A percentile compares a stretch with the other conserved stretches of the same genome.
Evolutionary conservation across 2,888 invertebrate genomes (phyloP).

Genomic region (Agriotes lineatus): DNA sequence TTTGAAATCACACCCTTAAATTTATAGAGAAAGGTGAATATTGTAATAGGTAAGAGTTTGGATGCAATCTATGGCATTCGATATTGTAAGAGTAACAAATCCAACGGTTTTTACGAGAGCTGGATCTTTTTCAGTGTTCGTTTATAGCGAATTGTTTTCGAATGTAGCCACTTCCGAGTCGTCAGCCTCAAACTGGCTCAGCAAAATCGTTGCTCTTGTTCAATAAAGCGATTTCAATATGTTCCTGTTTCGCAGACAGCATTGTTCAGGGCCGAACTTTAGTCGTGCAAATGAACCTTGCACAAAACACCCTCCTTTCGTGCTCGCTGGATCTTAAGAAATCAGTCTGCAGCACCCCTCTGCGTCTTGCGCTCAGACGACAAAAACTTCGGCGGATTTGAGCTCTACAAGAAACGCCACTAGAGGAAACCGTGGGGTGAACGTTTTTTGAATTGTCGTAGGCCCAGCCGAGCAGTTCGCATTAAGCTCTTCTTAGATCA

Average conservation of each 20-base stretch:
- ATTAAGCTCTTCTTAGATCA: too few relatives aligned
- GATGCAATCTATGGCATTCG: too few relatives aligned
- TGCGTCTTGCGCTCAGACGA: conserved; percentile 25
- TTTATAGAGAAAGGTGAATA: too few relatives aligned
- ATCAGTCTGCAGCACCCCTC: conserved; percentile 39
- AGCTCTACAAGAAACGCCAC: conserved; percentile 5
- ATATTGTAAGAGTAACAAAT: too few relatives aligned
- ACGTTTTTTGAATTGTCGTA: conserved; percentile 8
- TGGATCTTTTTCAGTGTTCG: too few relatives aligned
- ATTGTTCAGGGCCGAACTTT: conserved; percentile 37
- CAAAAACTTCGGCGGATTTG: conserved; percentile 15
- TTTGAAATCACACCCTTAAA: too few relatives aligned
- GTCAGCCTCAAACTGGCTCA: too few relatives aligned
- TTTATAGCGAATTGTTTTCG: too few relatives aligned
- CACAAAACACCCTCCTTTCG: conserved; percentile 42
- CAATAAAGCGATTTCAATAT: conserved; percentile 36
- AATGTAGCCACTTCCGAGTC: too few relatives aligned
- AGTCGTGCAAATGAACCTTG: conserved; percentile 44
- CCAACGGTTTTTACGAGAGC: too few relatives aligned
- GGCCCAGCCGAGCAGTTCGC: neutral
- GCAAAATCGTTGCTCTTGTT: neutral
- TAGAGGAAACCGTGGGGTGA: conserved; percentile 22
- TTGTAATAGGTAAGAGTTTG: too few relatives aligned
- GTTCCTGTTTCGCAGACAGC: conserved; percentile 45
- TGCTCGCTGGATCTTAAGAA: conserved; percentile 40